Base-by-base conservation (phyloP, 2,888 invertebrate genomes). In the Oeneis ivallda region DNA sequence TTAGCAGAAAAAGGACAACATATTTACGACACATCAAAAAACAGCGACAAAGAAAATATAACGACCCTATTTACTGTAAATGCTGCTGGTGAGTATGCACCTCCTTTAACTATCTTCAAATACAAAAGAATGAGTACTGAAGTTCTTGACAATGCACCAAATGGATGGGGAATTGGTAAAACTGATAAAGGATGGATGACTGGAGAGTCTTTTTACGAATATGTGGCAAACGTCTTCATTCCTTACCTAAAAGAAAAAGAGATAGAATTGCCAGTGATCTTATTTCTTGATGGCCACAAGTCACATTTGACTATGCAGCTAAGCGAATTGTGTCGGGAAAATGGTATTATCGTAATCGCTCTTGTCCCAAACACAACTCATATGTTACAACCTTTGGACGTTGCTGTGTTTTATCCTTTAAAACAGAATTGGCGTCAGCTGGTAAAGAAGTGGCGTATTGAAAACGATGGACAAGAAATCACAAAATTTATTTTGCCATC, bases 121-220 rank as follows among this genome's bases (percentile, higher is more conserved):
- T 47, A 47, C 47, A 47, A 47, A 47, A 15, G 47, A 17, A 47
- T 47, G 15, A 47, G 47, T 47, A 47, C 3, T 47, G 47, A 47
- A 17, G 47, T 47, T 8, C 7, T 47, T 47, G 17, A 47, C 15
- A 47, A 47, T 47, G 15, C 17, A 47, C 47, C 47, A 47, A 17
- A 17, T 47, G 4, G 7, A 47, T 47, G 15, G 17, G 45, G 45
- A 4, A 15, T 45, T 45, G 45, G 45, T 15, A 45, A 45, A 45
- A 45, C 45, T 0, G 45, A 45, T 15, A 45, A 45, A 45, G 45
- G 45, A 15, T 45, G 45, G 45, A 45, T 45, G 45, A 45, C 45
- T 0, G 45, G 45, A 5, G 45, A 45, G 45, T 15, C 45, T 7
- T 45, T 45, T 8, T 45, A 45, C 8, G 15, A 45, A 45, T 45